Percentiles rank a stretch among this genome's conserved stretches.
Conservation (phyloP, 64 coral and sea anemone species). For the Dendrophyllia cribrosa region DNA sequence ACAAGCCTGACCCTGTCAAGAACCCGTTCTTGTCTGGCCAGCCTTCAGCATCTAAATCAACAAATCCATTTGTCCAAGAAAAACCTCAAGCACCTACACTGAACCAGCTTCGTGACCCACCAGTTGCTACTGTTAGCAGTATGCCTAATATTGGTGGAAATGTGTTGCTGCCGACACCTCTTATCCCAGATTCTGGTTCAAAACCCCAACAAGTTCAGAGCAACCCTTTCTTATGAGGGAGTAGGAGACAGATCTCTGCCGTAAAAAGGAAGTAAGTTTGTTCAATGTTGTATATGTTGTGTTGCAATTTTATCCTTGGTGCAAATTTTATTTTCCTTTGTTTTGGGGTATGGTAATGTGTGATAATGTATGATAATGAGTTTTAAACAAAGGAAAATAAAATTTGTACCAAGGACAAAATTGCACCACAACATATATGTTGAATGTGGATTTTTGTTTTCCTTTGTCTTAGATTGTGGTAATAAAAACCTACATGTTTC, state of each 20-base stretch:
- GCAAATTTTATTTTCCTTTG: too few relatives aligned
- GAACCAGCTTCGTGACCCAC: constrained; percentile 88
- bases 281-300: neutral
- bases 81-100: constrained; percentile 94
- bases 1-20: constrained; percentile 52
- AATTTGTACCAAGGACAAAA: too few relatives aligned
- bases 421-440: too few relatives aligned
- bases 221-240: constrained; percentile 59
- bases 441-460: too few relatives aligned
- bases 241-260: neutral
- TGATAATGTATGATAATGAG: too few relatives aligned
- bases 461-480: too few relatives aligned
- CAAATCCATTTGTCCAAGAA: constrained; percentile 95
- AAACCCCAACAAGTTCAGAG: constrained; percentile 27
- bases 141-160: constrained; percentile 27
- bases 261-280: constrained; percentile 2
- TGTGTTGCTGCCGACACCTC: constrained; percentile 62
- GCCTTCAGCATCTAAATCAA: constrained; percentile 68
- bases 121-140: neutral
- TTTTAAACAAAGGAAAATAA: too few relatives aligned
- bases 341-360: too few relatives aligned
- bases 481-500: too few relatives aligned
- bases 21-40: constrained; percentile 88
- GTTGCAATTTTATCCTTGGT: too few relatives aligned
- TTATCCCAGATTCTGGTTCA: constrained; percentile 50